phyloP scores from a whole-genome alignment of 1,140 invertebrate species.

The Drosophila lacteicornis region DNA sequence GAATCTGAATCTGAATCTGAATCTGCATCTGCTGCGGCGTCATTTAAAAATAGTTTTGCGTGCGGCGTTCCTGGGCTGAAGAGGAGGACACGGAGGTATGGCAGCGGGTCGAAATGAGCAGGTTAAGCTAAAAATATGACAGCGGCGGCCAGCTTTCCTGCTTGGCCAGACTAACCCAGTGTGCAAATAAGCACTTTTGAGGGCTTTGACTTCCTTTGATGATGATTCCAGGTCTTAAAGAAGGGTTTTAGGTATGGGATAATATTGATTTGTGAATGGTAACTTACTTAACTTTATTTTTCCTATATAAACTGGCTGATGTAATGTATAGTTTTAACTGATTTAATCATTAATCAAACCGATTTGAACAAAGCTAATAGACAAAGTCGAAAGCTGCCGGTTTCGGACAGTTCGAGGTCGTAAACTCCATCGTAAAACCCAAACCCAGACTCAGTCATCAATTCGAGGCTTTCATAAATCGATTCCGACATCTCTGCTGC shows the following conservation, averaged over 20 bases:
- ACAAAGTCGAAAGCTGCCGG: neutral
- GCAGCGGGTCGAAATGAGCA: constrained; percentile 16
- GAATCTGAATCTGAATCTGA: constrained; percentile 30
- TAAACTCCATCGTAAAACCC: constrained; percentile 19
- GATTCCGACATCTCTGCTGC: constrained; percentile 13
- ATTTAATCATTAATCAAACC: neutral
- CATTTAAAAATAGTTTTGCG: constrained; percentile 80
- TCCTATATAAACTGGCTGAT: no score
- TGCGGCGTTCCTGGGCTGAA: constrained; percentile 14
- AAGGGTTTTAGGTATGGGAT: neutral
- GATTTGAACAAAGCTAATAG: neutral
- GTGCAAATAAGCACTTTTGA: constrained; percentile 17
- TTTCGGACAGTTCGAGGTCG: neutral
- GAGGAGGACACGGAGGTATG: neutral
- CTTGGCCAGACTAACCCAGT: neutral
- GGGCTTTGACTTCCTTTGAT: neutral
- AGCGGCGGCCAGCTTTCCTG: constrained; percentile 25
- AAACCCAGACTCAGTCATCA: neutral
- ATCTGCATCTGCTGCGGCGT: constrained; percentile 40
- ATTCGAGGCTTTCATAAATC: constrained; percentile 38
- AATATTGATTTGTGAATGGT: neutral
- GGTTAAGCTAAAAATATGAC: constrained; percentile 72
- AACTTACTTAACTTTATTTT: no score
- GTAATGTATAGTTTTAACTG: neutral
- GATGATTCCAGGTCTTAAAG: neutral